Percentiles rank a stretch among this genome's conserved stretches.
Evolutionary conservation across 2,797 vertebrate genomes (phyloP).

Genomic region (Liasis olivaceus): DNA sequence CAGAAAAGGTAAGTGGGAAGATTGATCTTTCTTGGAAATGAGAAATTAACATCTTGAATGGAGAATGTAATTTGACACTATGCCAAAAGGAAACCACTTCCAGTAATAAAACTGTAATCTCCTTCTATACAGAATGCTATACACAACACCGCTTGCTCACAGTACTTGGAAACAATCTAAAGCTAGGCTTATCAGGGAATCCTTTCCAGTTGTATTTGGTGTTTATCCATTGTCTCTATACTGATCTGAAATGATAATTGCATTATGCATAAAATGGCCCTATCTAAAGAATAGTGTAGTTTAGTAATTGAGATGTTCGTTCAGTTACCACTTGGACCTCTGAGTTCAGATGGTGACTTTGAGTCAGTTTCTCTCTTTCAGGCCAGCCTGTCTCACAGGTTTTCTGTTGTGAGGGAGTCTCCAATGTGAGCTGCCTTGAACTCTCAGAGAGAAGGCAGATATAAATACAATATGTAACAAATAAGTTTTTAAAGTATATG

Average conservation of each 20-base stretch:
- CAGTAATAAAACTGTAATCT: slow-evolving; percentile 5
- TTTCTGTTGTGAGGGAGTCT: background rate
- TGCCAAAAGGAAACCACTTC: slow-evolving; percentile 1
- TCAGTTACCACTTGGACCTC: background rate
- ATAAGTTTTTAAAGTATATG: background rate
- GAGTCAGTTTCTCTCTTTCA: background rate
- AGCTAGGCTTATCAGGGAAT: background rate
- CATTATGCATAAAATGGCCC: background rate
- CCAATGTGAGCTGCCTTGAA: background rate
- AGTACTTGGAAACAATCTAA: slow-evolving; percentile 31
- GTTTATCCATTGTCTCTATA: background rate
- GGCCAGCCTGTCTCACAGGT: background rate
- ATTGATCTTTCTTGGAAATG: background rate
- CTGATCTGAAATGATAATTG: background rate
- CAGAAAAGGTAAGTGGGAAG: background rate
- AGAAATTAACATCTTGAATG: slow-evolving; percentile 17
- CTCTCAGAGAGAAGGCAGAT: background rate
- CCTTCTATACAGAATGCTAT: background rate
- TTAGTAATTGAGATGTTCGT: background rate
- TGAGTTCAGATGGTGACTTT: background rate
- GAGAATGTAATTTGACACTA: background rate
- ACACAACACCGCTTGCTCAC: slow-evolving; percentile 15
- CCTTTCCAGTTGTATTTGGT: slow-evolving; percentile 10
- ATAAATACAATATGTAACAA: background rate
- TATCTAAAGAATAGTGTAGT: background rate